These are phyloP conservation scores for Drosophila asahinai DNA, from an alignment of 1,140 invertebrate genomes.

Conservation along the genomic window DNA sequence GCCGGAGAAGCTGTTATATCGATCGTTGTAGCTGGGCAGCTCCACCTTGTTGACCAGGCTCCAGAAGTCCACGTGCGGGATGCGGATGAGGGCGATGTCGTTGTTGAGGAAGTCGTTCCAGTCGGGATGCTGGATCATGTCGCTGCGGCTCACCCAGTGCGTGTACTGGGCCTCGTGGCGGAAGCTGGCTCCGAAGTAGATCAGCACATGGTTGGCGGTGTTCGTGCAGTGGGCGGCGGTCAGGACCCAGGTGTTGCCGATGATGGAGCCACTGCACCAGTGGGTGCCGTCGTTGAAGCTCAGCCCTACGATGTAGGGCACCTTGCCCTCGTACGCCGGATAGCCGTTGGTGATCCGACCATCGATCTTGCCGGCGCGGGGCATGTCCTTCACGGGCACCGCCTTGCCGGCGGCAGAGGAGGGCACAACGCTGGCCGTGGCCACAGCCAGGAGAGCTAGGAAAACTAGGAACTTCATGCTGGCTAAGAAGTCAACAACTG, in stretches of 20 bases:
- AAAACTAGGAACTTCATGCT: conserved; percentile 37
- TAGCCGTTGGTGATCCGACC: conserved; percentile 38
- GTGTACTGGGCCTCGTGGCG: conserved; percentile 41
- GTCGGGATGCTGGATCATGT: conserved; percentile 39
- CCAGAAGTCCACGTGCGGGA: conserved; percentile 41
- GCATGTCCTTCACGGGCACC: conserved; percentile 34
- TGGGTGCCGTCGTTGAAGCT: conserved; percentile 37
- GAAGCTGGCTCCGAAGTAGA: conserved; percentile 44
- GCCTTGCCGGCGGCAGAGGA: conserved; percentile 4
- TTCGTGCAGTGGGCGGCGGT: conserved; percentile 33
- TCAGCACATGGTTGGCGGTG: conserved; percentile 36
- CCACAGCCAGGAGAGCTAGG: conserved; percentile 27
- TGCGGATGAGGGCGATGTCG: conserved; percentile 40
- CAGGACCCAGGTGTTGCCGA: conserved; percentile 34
- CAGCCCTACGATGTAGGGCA: conserved; percentile 35
- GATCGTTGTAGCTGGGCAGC: conserved; percentile 40
- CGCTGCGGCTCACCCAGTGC: conserved; percentile 40
- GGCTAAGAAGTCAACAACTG: conserved; percentile 4
- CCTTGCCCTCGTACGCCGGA: conserved; percentile 39
- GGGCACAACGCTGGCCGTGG: conserved; percentile 19
- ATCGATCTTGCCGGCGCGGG: conserved; percentile 18
- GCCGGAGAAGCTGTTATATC: conserved; percentile 38
- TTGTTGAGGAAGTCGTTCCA: conserved; percentile 38
- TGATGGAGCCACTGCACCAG: conserved; percentile 40
- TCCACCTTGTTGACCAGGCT: conserved; percentile 36